phyloP scores from a whole-genome alignment of 2,113 vertebrate genomes.

The Saimiri boliviensis region DNA sequence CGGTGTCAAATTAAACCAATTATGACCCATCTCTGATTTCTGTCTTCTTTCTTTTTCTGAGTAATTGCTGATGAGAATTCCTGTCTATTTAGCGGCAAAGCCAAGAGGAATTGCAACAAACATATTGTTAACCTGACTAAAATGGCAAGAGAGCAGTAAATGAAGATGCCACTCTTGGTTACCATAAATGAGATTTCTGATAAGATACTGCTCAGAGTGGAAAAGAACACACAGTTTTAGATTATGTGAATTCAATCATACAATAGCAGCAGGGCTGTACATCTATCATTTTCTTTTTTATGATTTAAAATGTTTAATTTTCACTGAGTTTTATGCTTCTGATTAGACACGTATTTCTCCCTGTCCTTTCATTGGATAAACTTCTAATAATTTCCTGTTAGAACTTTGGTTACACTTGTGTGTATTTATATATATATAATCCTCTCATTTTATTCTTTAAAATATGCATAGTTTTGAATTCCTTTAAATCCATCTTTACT shows the following conservation, averaged over 20 bases:
- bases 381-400: background rate
- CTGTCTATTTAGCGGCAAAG: background rate
- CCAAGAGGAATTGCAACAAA: background rate
- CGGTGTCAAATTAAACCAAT: background rate
- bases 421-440: background rate
- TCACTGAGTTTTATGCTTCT: background rate
- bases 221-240: background rate
- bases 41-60: background rate
- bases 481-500: constrained; percentile 20
- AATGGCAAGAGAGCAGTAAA: background rate
- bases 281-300: background rate
- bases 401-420: background rate
- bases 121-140: background rate
- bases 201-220: background rate
- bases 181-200: background rate
- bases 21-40: background rate
- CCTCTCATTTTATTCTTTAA: constrained; percentile 44
- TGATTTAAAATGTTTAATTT: constrained; percentile 35
- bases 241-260: background rate
- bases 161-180: background rate
- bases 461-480: constrained; percentile 29
- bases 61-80: background rate
- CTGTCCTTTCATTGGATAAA: constrained; percentile 15
- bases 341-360: background rate
- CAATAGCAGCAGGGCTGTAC: background rate